These are phyloP conservation scores for Heliconius aoede DNA, from an alignment of 2,888 invertebrate species.

Conservation along the genomic window DNA sequence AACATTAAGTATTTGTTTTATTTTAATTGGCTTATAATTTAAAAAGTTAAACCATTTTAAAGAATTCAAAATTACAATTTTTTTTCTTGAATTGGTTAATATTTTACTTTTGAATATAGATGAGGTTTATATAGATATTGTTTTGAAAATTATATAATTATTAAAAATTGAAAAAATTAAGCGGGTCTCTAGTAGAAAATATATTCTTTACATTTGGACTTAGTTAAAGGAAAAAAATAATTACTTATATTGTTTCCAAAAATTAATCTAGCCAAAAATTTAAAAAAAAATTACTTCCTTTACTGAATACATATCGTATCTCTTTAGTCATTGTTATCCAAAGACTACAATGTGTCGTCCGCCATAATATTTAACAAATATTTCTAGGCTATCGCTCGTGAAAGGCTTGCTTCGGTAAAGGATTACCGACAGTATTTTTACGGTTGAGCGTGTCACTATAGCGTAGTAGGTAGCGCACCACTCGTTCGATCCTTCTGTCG, in stretches of 20 bases:
- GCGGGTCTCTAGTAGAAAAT: too few species aligned
- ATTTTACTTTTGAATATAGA: too few species aligned
- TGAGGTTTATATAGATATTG: too few species aligned
- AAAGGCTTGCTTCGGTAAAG: constrained; percentile 76
- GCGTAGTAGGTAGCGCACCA: constrained; percentile 53
- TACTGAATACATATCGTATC: constrained; percentile 36
- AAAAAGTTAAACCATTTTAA: too few species aligned
- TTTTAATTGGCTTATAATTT: too few species aligned
- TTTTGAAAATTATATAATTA: too few species aligned
- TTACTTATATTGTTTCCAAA: not conserved
- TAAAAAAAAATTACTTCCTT: constrained; percentile 37
- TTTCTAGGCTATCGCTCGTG: constrained; percentile 73
- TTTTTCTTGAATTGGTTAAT: too few species aligned
- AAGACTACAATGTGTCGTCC: constrained; percentile 59
- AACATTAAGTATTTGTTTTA: too few species aligned
- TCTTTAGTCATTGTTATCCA: constrained; percentile 48
- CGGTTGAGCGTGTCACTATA: constrained; percentile 62
- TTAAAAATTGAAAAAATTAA: too few species aligned
- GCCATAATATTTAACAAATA: constrained; percentile 76
- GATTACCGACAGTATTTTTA: constrained; percentile 72
- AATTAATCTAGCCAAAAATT: not conserved
- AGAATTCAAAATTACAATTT: too few species aligned
- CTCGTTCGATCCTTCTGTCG: constrained; percentile 60
- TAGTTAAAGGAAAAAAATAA: not conserved
- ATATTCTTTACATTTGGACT: not conserved